phyloP scores from a whole-genome alignment of 2,888 invertebrate species.

The Epsilonema sp. region DNA sequence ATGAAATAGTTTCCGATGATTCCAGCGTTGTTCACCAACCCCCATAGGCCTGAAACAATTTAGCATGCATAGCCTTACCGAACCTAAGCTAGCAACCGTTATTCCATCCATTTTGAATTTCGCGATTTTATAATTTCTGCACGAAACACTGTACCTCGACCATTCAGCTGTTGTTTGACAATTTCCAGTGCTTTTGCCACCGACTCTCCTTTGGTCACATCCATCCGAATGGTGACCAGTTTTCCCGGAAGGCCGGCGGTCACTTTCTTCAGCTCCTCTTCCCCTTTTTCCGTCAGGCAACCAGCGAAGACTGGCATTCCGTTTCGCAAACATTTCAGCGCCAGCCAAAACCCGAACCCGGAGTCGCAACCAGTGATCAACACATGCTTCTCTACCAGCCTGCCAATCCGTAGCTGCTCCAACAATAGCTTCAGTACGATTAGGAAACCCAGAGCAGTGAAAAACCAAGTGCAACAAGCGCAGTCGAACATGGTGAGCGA shows the following conservation, averaged over 20 bases:
- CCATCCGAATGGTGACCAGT: slow-evolving; percentile 45
- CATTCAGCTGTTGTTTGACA: slow-evolving; percentile 15
- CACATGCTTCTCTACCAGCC: too few species aligned
- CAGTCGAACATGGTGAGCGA: too few species aligned
- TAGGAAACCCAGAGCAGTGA: too few species aligned
- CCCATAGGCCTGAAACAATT: slow-evolving; percentile 77
- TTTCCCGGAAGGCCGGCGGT: slow-evolving; percentile 17
- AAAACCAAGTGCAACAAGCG: too few species aligned
- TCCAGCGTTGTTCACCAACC: slow-evolving; percentile 72
- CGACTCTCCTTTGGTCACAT: slow-evolving; percentile 45
- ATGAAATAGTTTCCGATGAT: slow-evolving; percentile 63
- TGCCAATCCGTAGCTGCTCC: too few species aligned
- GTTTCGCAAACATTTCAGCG: slow-evolving; percentile 35
- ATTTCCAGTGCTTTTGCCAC: slow-evolving; percentile 54
- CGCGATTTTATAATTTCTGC: too few species aligned
- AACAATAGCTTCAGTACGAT: too few species aligned
- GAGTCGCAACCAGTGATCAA: not conserved
- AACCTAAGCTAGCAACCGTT: too few species aligned
- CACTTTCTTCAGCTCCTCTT: slow-evolving; percentile 36
- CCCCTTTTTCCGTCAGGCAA: slow-evolving; percentile 40
- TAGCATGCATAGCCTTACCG: too few species aligned
- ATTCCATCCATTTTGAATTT: too few species aligned
- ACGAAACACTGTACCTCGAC: too few species aligned
- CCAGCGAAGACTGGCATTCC: slow-evolving; percentile 58
- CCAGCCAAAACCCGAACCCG: slow-evolving; percentile 18